Evolutionary conservation across 2,888 invertebrate genomes (phyloP).

Genomic region (Limnephilus lunatus): DNA sequence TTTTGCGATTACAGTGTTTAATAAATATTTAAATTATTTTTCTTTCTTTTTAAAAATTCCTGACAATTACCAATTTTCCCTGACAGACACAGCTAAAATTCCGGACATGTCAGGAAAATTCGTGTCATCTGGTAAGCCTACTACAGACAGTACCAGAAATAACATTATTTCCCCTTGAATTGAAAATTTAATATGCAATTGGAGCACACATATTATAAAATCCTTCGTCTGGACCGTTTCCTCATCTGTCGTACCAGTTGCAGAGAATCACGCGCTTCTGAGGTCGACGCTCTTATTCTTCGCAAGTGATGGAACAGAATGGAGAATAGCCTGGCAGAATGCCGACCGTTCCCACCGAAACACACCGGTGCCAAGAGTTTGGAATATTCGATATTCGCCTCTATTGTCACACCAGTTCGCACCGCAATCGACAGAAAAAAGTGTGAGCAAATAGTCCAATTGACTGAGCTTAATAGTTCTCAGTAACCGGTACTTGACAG

Average conservation of each 20-base stretch:
- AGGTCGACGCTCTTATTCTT: constrained; percentile 30
- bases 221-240: not conserved
- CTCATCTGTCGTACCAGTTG: not conserved
- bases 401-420: not conserved
- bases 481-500: no score
- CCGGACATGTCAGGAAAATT: no score
- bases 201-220: not conserved
- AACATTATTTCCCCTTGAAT: not conserved
- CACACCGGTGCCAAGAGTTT: not conserved
- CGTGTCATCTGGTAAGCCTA: no score
- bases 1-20: no score
- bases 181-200: not conserved
- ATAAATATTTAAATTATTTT: no score
- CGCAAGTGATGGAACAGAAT: not conserved
- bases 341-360: constrained; percentile 4
- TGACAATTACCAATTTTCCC: no score
- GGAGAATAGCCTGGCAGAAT: constrained; percentile 15
- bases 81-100: no score
- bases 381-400: constrained; percentile 8
- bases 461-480: no score
- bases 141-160: not conserved
- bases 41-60: no score
- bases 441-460: not conserved
- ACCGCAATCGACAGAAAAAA: not conserved
- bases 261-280: constrained; percentile 6